These are phyloP conservation scores for Ornithoptera priamus DNA, from an alignment of 2,888 invertebrate genomes.

Conservation along the genomic window DNA sequence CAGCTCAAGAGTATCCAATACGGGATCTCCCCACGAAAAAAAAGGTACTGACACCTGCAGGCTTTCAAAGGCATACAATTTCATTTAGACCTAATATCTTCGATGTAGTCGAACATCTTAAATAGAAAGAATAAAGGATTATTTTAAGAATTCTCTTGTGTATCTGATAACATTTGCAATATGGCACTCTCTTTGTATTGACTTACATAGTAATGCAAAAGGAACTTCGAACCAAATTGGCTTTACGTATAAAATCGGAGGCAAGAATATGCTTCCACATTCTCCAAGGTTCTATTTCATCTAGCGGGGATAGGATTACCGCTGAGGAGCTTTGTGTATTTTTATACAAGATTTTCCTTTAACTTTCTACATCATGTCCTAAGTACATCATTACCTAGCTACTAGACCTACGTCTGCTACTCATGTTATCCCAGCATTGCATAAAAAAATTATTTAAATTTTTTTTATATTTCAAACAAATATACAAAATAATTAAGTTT, in stretches of 20 bases:
- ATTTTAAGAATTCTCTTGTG: neutral
- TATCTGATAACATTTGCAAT: neutral
- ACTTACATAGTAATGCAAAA: neutral
- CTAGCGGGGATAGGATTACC: neutral
- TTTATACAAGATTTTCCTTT: neutral
- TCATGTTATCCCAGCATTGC: no score
- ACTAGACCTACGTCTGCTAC: neutral
- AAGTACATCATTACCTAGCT: neutral
- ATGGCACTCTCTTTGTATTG: neutral
- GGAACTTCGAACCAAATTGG: neutral
- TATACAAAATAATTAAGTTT: no score
- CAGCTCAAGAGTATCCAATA: no score
- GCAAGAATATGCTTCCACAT: neutral
- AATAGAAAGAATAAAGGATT: no score
- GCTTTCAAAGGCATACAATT: no score
- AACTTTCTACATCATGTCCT: neutral
- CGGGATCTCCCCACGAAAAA: no score
- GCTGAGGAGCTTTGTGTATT: neutral
- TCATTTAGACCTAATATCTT: no score
- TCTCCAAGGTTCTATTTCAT: neutral
- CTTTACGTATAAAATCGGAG: neutral
- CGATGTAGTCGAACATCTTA: no score
- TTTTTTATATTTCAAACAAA: no score
- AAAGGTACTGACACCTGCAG: no score
- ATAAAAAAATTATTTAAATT: no score